A percentile compares a stretch with the other conserved stretches of the same genome.
Evolutionary conservation across 2,888 invertebrate species (phyloP).

Genomic region (Leptogaster cylindrica): DNA sequence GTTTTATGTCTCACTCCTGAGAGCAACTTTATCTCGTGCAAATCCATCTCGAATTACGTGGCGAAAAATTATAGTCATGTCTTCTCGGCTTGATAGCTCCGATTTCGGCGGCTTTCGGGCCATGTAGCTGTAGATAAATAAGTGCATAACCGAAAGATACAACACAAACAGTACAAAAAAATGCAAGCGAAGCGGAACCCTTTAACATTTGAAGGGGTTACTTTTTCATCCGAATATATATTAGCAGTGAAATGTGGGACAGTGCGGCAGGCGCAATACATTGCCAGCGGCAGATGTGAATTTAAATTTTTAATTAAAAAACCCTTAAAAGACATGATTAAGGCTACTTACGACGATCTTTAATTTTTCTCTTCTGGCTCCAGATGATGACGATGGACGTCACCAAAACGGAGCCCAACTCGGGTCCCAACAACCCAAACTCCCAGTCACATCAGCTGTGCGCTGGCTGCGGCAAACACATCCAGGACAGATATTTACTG

Average conservation of each 20-base stretch:
- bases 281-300: not conserved
- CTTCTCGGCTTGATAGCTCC: conserved; percentile 17
- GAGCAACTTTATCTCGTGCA: not conserved
- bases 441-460: conserved; percentile 68
- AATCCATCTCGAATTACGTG: not conserved
- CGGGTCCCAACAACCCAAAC: conserved; percentile 61
- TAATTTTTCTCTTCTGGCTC: conserved; percentile 39
- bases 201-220: not conserved
- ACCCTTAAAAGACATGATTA: conserved; percentile 6
- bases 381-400: conserved; percentile 87
- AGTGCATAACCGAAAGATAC: no score
- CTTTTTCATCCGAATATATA: conserved; percentile 22
- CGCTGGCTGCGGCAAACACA: conserved; percentile 92
- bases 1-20: conserved; percentile 36
- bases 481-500: conserved; percentile 88
- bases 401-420: conserved; percentile 73
- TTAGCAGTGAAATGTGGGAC: conserved; percentile 22
- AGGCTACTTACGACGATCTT: conserved; percentile 3
- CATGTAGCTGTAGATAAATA: no score
- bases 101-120: no score
- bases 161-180: not conserved
- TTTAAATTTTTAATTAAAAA: conserved; percentile 40
- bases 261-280: not conserved
- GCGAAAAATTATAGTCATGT: not conserved
- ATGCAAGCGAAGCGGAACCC: not conserved